phyloP scores from a whole-genome alignment of 2,113 vertebrate species.

The Urocitellus parryii region DNA sequence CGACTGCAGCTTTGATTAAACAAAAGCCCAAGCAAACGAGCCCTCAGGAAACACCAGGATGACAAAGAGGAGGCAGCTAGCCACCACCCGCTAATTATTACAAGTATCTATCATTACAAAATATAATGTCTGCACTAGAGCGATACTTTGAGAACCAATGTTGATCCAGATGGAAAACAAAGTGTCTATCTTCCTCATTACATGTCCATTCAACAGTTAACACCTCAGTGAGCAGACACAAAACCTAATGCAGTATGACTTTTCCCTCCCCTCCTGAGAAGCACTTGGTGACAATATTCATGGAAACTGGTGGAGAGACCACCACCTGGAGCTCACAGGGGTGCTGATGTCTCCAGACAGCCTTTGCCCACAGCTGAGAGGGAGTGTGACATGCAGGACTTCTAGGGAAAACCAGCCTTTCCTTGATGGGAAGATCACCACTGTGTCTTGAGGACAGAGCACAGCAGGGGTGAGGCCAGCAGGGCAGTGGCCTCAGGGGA shows the following conservation, averaged over 20 bases:
- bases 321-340: background rate
- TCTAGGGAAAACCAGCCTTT: too few relatives aligned
- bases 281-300: too few relatives aligned
- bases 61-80: background rate
- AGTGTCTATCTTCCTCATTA: too few relatives aligned
- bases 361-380: too few relatives aligned
- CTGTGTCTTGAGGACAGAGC: background rate
- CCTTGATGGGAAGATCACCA: too few relatives aligned
- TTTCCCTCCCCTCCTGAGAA: background rate
- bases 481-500: accelerated
- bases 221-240: background rate
- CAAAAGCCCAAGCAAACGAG: background rate
- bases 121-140: background rate
- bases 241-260: accelerated
- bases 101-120: background rate
- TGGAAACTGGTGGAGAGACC: too few relatives aligned
- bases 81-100: background rate
- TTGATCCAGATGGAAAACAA: background rate
- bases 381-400: too few relatives aligned
- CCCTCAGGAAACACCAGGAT: too few relatives aligned
- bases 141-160: background rate
- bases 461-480: background rate
- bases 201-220: background rate
- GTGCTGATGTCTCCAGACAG: too few relatives aligned
- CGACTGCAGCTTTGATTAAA: background rate